Evolutionary conservation across 2,888 invertebrate genomes (phyloP).

Genomic region (Lysandra coridon): DNA sequence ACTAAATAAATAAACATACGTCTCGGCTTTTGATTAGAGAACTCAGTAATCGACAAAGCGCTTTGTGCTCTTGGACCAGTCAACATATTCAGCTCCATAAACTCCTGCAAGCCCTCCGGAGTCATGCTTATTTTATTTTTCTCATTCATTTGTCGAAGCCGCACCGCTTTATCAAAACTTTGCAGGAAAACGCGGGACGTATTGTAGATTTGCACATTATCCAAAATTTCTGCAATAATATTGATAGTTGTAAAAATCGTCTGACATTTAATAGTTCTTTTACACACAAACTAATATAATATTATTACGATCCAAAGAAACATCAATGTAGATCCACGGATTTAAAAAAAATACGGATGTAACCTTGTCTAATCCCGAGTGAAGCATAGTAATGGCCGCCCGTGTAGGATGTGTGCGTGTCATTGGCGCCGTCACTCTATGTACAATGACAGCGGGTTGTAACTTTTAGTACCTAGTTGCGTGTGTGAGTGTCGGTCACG

Average conservation of each 20-base stretch:
- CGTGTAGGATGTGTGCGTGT: too few relatives aligned
- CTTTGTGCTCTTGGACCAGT: conserved; percentile 60
- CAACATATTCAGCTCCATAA: conserved; percentile 69
- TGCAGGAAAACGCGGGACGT: conserved; percentile 82
- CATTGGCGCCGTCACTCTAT: too few relatives aligned
- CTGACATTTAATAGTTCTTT: too few relatives aligned
- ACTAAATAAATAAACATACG: conserved; percentile 45
- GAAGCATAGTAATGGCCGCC: too few relatives aligned
- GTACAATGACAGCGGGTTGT: too few relatives aligned
- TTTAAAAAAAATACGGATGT: too few relatives aligned
- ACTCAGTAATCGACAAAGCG: conserved; percentile 56
- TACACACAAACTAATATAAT: too few relatives aligned
- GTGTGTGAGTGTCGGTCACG: too few relatives aligned
- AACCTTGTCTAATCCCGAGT: too few relatives aligned
- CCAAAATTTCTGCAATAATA: conserved; percentile 76
- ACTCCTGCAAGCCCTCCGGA: conserved; percentile 61
- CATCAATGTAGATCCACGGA: too few relatives aligned
- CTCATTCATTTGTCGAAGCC: conserved; percentile 66
- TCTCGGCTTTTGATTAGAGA: conserved; percentile 55
- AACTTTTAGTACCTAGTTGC: too few relatives aligned
- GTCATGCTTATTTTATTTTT: conserved; percentile 57
- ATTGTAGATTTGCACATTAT: conserved; percentile 81
- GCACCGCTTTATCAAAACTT: conserved; percentile 81
- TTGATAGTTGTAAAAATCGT: neutral
- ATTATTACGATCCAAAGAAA: too few relatives aligned